phyloP scores from a whole-genome alignment of 1,140 invertebrate species.

The Lerema accius region DNA sequence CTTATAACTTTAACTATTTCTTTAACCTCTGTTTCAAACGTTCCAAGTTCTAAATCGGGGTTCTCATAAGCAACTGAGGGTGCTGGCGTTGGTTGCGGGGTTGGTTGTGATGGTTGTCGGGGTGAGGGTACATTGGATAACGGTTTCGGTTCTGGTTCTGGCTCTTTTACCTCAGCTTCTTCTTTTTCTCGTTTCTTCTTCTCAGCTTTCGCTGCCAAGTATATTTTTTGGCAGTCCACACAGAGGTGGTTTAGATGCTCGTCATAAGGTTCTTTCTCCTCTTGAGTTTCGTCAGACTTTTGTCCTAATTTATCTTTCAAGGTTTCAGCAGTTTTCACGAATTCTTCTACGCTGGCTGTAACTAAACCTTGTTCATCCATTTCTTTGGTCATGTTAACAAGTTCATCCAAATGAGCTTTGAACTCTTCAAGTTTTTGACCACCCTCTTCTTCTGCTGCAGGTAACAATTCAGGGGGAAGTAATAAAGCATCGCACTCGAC shows the following conservation, averaged over 20 bases:
- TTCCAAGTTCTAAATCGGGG: slow-evolving; percentile 45
- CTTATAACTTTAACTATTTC: slow-evolving; percentile 55
- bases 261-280: slow-evolving; percentile 32
- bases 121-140: no score
- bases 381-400: slow-evolving; percentile 45
- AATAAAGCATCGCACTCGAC: slow-evolving; percentile 30
- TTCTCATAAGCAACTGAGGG: neutral
- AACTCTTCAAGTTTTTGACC: slow-evolving; percentile 42
- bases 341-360: slow-evolving; percentile 39
- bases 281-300: slow-evolving; percentile 21
- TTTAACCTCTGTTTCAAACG: slow-evolving; percentile 53
- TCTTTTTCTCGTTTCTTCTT: slow-evolving; percentile 18
- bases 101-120: neutral
- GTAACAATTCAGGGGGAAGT: slow-evolving; percentile 11
- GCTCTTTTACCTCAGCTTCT: slow-evolving; percentile 16
- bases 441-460: slow-evolving; percentile 25
- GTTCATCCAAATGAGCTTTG: slow-evolving; percentile 44
- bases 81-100: neutral
- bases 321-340: slow-evolving; percentile 47
- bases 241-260: slow-evolving; percentile 37
- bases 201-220: slow-evolving; percentile 9
- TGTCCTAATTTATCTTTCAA: slow-evolving; percentile 43
- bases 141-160: neutral
- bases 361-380: slow-evolving; percentile 43
- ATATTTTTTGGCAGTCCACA: slow-evolving; percentile 39